phyloP scores from a whole-genome alignment of 2,797 vertebrate genomes.

The Sebastes elongatus region DNA sequence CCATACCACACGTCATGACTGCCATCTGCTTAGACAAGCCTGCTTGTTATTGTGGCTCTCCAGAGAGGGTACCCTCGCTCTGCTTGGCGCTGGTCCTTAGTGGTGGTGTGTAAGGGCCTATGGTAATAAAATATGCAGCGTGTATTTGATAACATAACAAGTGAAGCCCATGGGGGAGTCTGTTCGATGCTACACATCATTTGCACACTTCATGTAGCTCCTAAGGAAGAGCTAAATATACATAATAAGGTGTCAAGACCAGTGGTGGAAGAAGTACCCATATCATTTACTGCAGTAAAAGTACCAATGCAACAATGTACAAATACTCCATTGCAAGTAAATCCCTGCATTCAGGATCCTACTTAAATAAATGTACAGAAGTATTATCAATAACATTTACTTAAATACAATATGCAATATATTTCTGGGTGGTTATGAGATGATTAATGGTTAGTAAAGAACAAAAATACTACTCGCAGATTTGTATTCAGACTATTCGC shows the following conservation, averaged over 20 bases:
- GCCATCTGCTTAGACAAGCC: constrained; percentile 56
- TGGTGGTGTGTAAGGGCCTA: constrained; percentile 25
- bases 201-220: not conserved
- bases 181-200: constrained; percentile 16
- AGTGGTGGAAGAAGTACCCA: not conserved
- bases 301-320: not conserved
- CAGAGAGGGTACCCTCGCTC: constrained; percentile 33
- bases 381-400: not conserved
- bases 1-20: constrained; percentile 45
- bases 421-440: no score
- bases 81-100: constrained; percentile 39
- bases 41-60: constrained; percentile 47
- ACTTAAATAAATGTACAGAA: not conserved
- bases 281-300: not conserved
- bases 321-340: not conserved
- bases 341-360: not conserved
- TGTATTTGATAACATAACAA: constrained; percentile 24
- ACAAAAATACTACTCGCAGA: not conserved
- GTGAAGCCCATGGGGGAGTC: constrained; percentile 14
- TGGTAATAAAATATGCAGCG: constrained; percentile 37
- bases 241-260: constrained; percentile 2
- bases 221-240: not conserved
- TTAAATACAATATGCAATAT: not conserved
- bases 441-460: no score
- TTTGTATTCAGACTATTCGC: not conserved